Base-by-base conservation (phyloP, 1,140 invertebrate species). In the Physella acuta region DNA sequence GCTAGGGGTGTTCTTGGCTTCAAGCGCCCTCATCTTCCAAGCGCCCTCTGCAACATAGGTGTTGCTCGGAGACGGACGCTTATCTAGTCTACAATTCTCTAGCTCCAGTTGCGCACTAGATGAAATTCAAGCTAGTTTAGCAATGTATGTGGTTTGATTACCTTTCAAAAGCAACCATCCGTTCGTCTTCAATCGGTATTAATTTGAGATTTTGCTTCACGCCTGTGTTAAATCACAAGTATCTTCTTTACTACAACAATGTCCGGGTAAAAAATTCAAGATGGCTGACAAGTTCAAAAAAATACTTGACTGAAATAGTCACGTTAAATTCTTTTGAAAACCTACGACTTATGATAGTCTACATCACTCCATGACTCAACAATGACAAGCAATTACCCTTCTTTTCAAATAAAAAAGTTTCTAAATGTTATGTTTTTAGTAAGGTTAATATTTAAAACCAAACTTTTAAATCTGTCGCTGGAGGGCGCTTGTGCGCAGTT, bases 1-100 rank as follows among this genome's bases (percentile, higher is more conserved):
- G 64, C 64, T 66, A 66, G 64, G 64, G 64, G 64, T 66, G 52
- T 66, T 44, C 24, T 56, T 37, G 5, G 64, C 64, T 30, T n/a
- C 64, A 66, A 66, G 64, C 64, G 64, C 64, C 64, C 64, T 66
- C 64, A 66, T 66, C 52, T 34, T 55, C 52, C 52, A 66, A 66
- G 64, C 64, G 64, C 64, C 64, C 51, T 26, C 64, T 66, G 51
- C 39, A 52, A n/a, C 36, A 14, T 66, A 31, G n/a, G 30, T 66
- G 64, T 66, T 66, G 64, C 64, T 56, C 53, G 53, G 51, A 56
- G 36, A 56, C 51, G 51, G 64, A 66, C 64, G 64, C 64, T 64
- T 36, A 44, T 44, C 8, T 20, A 11, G 39, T 44, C 8, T 44
- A 44, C 20, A 20, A 8, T 44, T 11, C 39, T 44, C 8, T 44